These are phyloP conservation scores for Poeciliopsis occidentalis DNA, from an alignment of 2,113 vertebrate species.

Conservation along the genomic window DNA sequence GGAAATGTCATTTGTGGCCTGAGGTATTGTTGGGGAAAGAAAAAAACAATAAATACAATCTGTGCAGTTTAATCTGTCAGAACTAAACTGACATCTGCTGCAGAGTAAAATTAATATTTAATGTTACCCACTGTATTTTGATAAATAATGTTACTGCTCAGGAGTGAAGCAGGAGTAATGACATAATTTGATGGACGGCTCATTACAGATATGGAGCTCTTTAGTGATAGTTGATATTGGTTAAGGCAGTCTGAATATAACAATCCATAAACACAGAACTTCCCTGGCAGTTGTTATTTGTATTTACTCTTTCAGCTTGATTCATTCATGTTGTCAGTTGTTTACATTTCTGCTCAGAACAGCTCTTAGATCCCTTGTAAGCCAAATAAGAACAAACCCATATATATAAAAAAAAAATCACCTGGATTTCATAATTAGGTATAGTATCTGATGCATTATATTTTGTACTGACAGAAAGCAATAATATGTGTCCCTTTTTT, in stretches of 20 bases:
- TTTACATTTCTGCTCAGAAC: background rate
- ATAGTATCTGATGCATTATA: background rate
- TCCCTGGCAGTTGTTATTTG: too few relatives aligned
- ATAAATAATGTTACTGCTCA: background rate
- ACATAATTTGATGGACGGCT: background rate
- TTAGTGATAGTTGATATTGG: background rate
- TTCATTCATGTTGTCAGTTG: background rate
- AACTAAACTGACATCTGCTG: background rate
- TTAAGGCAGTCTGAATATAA: background rate
- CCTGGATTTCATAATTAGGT: too few relatives aligned
- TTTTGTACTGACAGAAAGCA: background rate
- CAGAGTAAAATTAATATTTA: conserved; percentile 4
- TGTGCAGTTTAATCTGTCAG: background rate
- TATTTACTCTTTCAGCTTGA: too few relatives aligned
- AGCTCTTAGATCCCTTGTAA: background rate
- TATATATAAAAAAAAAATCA: too few relatives aligned
- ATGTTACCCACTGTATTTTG: background rate
- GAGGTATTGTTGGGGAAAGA: background rate
- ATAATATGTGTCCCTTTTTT: background rate
- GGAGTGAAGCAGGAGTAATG: background rate
- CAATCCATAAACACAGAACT: background rate
- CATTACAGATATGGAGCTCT: background rate
- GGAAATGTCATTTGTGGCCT: background rate
- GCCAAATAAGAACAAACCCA: background rate
- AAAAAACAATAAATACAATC: background rate